Base-by-base conservation (phyloP, 1,140 invertebrate species). In the Rhynchophorus ferrugineus region DNA sequence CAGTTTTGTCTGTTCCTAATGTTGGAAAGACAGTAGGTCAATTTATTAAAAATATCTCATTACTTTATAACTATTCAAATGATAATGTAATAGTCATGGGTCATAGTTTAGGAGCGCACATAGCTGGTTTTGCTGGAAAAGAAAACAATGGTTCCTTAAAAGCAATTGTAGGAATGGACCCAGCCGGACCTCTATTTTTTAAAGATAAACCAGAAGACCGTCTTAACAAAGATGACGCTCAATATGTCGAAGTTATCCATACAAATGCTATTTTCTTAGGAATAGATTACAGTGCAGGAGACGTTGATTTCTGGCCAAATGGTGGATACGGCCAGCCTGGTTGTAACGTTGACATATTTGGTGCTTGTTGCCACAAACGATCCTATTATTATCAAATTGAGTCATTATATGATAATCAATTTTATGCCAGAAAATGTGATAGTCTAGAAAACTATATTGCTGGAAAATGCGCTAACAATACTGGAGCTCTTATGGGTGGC, bases 261-360 rank as follows among this genome's bases (percentile, higher is more conserved):
- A 78, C 81, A 0, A 78, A 81, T 58, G 74, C 70, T 59, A 67
- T 75, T 52, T 48, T 75, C 52, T 71, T 83, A 19, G 82, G 79
- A 2, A 80, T 82, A 57, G 67, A 69, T 22, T 74, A 73, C 2
- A 75, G 79, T 0, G 62, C 82, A 41, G 82, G 82, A 2, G 78
- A 84, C 60, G 80, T 77, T 24, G 84, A 87, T 67, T 87, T 85
- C 62, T 85, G 79, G 65, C 79, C 81, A 8, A 85, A 85, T 61
- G 82, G 81, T 21, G 81, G 80, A 3, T 69, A 66, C 1, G 59
- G 69, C 8, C 86, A 89, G 62, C 80, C 81, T 6, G 85, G 85
- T 1, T 89, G 86, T 51, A 64, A 61, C 1, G 63, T 70, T 3
- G 75, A 78, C 64, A 18, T 69, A 11, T 59, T 41, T 59, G 71